A percentile compares a stretch with the other conserved stretches of the same genome.
Evolutionary conservation across 2,113 vertebrate genomes (phyloP).

Genomic region (Smithornis capensis): DNA sequence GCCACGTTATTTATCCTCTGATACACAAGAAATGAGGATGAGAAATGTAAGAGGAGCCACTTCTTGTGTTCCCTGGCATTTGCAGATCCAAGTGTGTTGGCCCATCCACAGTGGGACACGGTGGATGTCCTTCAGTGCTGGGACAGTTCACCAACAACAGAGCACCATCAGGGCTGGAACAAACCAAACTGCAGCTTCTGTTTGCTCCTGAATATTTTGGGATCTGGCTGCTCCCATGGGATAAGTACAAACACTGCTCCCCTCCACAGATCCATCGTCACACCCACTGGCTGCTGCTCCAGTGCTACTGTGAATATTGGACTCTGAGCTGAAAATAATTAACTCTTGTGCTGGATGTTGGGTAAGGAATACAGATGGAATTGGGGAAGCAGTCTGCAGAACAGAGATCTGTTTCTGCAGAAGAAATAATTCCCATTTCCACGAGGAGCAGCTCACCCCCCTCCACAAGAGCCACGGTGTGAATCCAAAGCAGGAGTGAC

Average conservation of each 20-base stretch:
- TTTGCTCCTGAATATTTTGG: neutral
- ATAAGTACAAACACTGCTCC: neutral
- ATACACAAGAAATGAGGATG: accelerated
- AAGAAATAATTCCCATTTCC: neutral
- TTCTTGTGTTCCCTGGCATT: neutral
- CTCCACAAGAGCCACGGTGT: neutral
- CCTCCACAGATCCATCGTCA: neutral
- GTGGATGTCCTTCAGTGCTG: neutral
- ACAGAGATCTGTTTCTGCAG: neutral
- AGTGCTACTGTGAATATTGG: neutral
- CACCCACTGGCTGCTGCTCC: neutral
- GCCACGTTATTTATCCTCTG: neutral
- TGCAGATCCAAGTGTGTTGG: neutral
- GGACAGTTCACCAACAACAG: neutral
- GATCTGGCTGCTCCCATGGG: neutral
- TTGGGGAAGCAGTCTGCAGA: neutral
- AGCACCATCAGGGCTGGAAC: neutral
- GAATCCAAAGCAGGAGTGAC: neutral
- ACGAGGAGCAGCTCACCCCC: neutral
- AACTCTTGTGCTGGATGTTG: neutral
- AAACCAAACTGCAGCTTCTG: neutral
- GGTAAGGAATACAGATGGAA: neutral
- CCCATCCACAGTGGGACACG: neutral
- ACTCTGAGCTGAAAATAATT: neutral
- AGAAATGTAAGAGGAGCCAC: neutral